A percentile compares a stretch with the other conserved stretches of the same genome.
Conservation (phyloP, 2,113 vertebrate species). For the Plecotus auritus region DNA sequence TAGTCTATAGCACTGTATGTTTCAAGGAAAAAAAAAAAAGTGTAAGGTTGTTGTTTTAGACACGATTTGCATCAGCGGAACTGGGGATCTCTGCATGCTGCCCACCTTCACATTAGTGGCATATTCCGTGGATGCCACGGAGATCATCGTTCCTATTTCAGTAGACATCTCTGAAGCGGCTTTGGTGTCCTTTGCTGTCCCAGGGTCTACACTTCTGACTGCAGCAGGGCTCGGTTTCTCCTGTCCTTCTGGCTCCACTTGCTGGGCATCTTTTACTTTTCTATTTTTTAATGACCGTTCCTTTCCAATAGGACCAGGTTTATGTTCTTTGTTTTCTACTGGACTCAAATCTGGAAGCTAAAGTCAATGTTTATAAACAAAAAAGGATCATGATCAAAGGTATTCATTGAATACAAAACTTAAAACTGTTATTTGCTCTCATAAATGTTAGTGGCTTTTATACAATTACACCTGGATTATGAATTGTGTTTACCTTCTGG, state of each 20-base stretch:
- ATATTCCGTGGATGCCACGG: conserved; percentile 91
- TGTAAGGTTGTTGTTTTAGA: background rate
- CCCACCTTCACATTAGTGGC: conserved; percentile 90
- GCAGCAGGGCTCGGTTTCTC: conserved; percentile 84
- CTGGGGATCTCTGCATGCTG: background rate
- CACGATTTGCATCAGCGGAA: accelerated
- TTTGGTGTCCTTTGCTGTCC: conserved; percentile 86
- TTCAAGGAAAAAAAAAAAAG: conserved; percentile 6
- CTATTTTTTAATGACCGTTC: conserved; percentile 97
- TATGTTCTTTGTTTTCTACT: conserved; percentile 95
- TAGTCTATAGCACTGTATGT: background rate
- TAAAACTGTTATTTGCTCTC: background rate
- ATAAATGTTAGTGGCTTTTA: background rate
- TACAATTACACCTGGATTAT: background rate
- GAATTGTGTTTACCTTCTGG: conserved; percentile 87
- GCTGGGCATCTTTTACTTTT: conserved; percentile 95
- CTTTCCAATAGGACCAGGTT: conserved; percentile 98
- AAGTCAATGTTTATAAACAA: conserved; percentile 62
- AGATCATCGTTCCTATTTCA: conserved; percentile 96
- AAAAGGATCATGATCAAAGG: background rate
- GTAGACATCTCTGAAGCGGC: conserved; percentile 87
- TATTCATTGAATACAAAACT: conserved; percentile 13
- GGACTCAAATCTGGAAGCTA: conserved; percentile 95
- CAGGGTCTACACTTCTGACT: conserved; percentile 87
- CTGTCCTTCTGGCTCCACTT: conserved; percentile 89